These are phyloP conservation scores for Athalia cordata DNA, from an alignment of 2,888 invertebrate genomes.

Conservation along the genomic window DNA sequence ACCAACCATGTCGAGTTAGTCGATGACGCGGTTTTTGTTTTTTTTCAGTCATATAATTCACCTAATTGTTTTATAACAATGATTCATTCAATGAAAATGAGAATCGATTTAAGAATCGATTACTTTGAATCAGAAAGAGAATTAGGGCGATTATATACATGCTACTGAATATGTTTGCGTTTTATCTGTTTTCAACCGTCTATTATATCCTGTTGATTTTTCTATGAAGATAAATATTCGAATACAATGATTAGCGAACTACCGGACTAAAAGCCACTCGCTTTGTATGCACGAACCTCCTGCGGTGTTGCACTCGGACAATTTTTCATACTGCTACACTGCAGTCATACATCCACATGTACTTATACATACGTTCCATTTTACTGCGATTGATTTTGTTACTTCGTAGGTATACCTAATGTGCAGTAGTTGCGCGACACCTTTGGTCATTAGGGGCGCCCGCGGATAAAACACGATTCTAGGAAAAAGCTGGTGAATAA, in stretches of 20 bases:
- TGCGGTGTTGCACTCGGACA: no score
- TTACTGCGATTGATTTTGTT: conserved; percentile 2
- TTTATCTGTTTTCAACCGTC: background rate
- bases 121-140: no score
- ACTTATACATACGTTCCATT: background rate
- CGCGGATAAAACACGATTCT: background rate
- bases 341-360: background rate
- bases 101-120: no score
- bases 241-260: conserved; percentile 5
- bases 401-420: background rate
- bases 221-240: background rate
- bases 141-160: no score
- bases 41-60: background rate
- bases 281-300: conserved; percentile 1
- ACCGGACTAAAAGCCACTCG: conserved; percentile 6
- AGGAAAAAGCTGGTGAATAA: conserved; percentile 6
- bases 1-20: no score
- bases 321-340: no score
- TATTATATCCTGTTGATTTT: background rate
- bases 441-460: conserved; percentile 13
- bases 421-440: background rate
- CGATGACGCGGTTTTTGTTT: background rate
- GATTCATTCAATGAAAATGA: no score
- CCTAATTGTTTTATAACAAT: no score
- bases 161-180: background rate